Evolutionary conservation across 2,888 invertebrate genomes (phyloP), one percentile per base, ranked within the genome.

Genomic region (Athetis lepigone): DNA sequence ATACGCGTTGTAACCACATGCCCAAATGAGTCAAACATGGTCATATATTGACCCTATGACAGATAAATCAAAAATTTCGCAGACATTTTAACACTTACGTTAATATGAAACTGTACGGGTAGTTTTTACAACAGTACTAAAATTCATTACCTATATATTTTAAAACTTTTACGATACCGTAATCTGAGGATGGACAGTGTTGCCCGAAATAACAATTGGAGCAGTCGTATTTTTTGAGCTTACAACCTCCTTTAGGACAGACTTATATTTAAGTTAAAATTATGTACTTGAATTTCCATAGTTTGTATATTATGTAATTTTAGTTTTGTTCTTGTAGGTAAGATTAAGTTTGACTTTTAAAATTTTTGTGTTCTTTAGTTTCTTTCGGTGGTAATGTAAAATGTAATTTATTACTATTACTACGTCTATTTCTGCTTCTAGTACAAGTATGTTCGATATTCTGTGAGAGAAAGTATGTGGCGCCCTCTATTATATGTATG

Each of bases 1-100:
- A 5, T 18, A 25, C 7, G 59, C 50, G 43, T 60, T 61, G 37
- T 58, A 47, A 55, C n/a, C n/a, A 33, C 39, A 39, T 18, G 55
- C 42, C 47, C 39, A 36, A 45, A 51, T 47, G 54, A 45, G 54
- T 54, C 16, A 33, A 42, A n/a, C n/a, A n/a, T 51, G 21, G 56
- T n/a, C n/a, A n/a, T n/a, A n/a, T n/a, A n/a, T n/a, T n/a, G 25
- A n/a, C 27, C 33, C 66, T 65, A 78, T 66, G 68, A 69, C 60
- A 68, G 54, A 58, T 40, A 69, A 36, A 39, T 52, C 54, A 45
- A 50, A 68, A 58, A 60, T 70, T 72, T 50, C 46, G 70, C 62
- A 63, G 75, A 75, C 66, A 80, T 78, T 79, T 79, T 63, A 70
- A 78, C 68, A 69, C 57, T 42, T 42, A 70, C 60, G 70, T 75